These are phyloP conservation scores for Zonotrichia leucophrys DNA, from an alignment of 2,113 vertebrate genomes.

Conservation along the genomic window DNA sequence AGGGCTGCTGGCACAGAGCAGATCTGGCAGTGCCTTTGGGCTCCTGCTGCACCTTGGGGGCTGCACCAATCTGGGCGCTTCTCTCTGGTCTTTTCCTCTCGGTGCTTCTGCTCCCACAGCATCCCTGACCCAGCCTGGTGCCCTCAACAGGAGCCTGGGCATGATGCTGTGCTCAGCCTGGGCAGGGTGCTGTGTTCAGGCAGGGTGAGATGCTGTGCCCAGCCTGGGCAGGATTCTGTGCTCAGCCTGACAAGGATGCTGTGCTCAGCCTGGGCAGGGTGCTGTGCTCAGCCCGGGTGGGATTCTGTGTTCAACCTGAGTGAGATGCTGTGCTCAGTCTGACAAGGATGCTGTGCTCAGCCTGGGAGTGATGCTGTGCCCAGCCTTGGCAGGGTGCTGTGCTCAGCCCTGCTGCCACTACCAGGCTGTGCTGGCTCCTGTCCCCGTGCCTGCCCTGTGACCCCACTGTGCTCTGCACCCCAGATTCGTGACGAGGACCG, in stretches of 20 bases:
- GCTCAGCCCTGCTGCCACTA: background rate
- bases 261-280: no score
- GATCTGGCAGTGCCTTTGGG: background rate
- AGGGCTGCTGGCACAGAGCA: background rate
- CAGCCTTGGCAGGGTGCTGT: no score
- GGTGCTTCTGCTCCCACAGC: background rate
- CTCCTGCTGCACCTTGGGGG: rapidly evolving
- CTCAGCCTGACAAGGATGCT: no score
- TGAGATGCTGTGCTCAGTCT: no score
- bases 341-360: no score
- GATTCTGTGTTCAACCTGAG: no score
- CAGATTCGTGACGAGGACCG: slow-evolving; percentile 95
- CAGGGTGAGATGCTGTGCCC: background rate
- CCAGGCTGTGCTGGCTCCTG: background rate
- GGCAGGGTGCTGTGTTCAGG: no score
- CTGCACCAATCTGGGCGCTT: rapidly evolving
- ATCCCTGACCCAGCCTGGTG: background rate
- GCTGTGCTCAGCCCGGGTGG: no score
- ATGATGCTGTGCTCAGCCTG: no score
- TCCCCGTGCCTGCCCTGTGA: rapidly evolving
- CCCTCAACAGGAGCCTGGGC: rapidly evolving
- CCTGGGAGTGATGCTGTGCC: no score
- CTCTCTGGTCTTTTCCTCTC: background rate
- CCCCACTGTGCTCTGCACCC: background rate
- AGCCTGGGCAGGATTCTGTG: rapidly evolving